Percentiles rank a stretch among this genome's conserved stretches.
Conservation (phyloP, 1,140 invertebrate genomes). For the Drosophila repleta region DNA sequence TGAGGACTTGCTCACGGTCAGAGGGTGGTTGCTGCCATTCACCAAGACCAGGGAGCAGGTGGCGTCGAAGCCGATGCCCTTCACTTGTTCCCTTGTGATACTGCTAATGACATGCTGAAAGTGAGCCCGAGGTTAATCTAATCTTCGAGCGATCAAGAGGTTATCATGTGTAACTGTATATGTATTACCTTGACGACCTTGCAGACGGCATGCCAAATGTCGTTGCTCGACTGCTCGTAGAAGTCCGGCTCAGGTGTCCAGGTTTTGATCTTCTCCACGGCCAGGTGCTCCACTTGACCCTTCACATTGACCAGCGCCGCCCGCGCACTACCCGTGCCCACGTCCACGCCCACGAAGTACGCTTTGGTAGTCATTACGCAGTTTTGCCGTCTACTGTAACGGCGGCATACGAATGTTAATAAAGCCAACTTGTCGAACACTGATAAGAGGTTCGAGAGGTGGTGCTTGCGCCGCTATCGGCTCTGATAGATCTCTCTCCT, state of each 20-base stretch:
- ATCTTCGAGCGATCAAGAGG: slow-evolving; percentile 39
- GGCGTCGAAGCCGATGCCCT: slow-evolving; percentile 97
- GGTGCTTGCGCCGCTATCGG: neutral
- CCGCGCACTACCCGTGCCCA: slow-evolving; percentile 95
- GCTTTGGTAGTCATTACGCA: slow-evolving; percentile 12
- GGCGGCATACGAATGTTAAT: slow-evolving; percentile 78
- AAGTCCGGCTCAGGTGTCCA: slow-evolving; percentile 91
- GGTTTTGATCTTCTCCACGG: slow-evolving; percentile 88
- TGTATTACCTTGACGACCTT: slow-evolving; percentile 76
- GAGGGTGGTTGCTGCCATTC: slow-evolving; percentile 88
- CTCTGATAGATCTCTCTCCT: slow-evolving; percentile 19
- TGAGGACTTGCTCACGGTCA: slow-evolving; percentile 91
- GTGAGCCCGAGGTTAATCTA: slow-evolving; percentile 57
- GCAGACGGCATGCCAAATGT: slow-evolving; percentile 91
- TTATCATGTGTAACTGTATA: slow-evolving; percentile 29
- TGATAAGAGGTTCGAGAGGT: slow-evolving; percentile 61
- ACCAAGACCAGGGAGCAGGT: slow-evolving; percentile 96
- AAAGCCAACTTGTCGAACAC: slow-evolving; percentile 53
- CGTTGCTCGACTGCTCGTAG: slow-evolving; percentile 96
- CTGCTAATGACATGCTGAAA: slow-evolving; percentile 86
- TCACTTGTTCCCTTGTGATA: slow-evolving; percentile 86
- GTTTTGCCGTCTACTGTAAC: slow-evolving; percentile 34
- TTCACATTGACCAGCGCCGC: slow-evolving; percentile 89
- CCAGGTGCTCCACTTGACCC: slow-evolving; percentile 88
- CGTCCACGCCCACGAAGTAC: slow-evolving; percentile 96